Conservation (phyloP, 2,113 vertebrate species). For the Catagonus wagneri region DNA sequence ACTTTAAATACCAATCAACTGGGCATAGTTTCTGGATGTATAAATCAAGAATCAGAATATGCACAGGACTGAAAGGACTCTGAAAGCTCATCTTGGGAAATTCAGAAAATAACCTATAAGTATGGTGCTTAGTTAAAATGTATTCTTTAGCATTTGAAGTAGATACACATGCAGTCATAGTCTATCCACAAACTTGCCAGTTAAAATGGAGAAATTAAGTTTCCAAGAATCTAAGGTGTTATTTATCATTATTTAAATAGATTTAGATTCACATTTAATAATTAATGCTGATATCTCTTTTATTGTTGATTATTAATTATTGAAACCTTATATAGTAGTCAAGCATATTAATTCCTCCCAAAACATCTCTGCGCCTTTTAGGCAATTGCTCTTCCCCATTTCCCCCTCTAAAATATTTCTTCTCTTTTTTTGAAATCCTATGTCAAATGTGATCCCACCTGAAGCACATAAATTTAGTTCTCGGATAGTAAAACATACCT, state of each 20-base stretch:
- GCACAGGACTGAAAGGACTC: not conserved
- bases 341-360: not conserved
- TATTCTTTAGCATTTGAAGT: not conserved
- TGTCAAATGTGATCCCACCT: not conserved
- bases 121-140: not conserved
- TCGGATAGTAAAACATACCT: not conserved
- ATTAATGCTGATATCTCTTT: not conserved
- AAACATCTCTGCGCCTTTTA: not conserved
- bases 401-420: not conserved
- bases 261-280: conserved; percentile 9
- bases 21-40: not conserved
- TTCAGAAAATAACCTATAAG: not conserved
- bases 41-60: not conserved
- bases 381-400: not conserved
- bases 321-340: not conserved
- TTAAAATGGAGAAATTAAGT: not conserved
- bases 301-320: conserved; percentile 28
- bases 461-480: not conserved
- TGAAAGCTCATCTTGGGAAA: not conserved
- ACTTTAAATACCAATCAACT: not conserved
- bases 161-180: not conserved
- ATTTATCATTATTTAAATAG: not conserved
- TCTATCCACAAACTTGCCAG: not conserved
- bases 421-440: not conserved
- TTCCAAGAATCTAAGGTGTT: not conserved